Percentiles rank a stretch among this genome's conserved stretches.
These are phyloP conservation scores for Onthophagus taurus DNA, from an alignment of 1,140 invertebrate species.

Conservation along the genomic window DNA sequence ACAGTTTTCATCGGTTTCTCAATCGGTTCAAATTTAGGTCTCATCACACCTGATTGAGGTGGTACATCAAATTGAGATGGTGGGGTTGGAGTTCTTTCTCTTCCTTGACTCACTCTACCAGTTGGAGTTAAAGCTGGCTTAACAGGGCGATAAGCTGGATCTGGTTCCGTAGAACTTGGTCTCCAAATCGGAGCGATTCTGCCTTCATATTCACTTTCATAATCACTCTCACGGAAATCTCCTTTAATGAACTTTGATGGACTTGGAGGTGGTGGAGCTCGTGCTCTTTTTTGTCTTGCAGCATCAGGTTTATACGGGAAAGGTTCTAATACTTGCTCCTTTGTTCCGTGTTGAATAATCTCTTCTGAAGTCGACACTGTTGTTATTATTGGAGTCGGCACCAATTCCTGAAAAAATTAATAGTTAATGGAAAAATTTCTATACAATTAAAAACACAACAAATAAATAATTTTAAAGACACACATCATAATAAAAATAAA, in stretches of 20 bases:
- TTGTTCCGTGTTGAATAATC: slow-evolving; percentile 28
- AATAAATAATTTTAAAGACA: no score
- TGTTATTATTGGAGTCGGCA: slow-evolving; percentile 34
- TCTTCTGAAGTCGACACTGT: slow-evolving; percentile 32
- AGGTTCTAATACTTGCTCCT: slow-evolving; percentile 38
- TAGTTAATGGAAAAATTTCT: no score
- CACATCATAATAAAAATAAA: no score
- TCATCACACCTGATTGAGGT: slow-evolving; percentile 37
- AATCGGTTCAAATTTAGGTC: slow-evolving; percentile 49
- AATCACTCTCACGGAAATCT: slow-evolving; percentile 62
- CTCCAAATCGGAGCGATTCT: slow-evolving; percentile 53
- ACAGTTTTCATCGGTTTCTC: slow-evolving; percentile 39
- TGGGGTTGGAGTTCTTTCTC: slow-evolving; percentile 41
- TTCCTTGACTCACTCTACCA: slow-evolving; percentile 35
- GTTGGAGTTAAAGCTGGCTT: slow-evolving; percentile 45
- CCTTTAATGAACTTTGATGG: slow-evolving; percentile 58
- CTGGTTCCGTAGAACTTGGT: slow-evolving; percentile 43
- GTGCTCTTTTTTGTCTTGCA: slow-evolving; percentile 31
- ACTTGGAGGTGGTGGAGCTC: slow-evolving; percentile 42
- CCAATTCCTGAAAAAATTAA: slow-evolving; percentile 39
- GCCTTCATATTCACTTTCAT: slow-evolving; percentile 63
- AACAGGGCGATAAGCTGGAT: slow-evolving; percentile 48
- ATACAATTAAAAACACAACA: no score
- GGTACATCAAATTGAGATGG: slow-evolving; percentile 48
- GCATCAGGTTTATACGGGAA: slow-evolving; percentile 41